Percentiles rank a stretch among this genome's conserved stretches.
Evolutionary conservation across 2,888 invertebrate genomes (phyloP).

Genomic region (Tinea semifulvella): DNA sequence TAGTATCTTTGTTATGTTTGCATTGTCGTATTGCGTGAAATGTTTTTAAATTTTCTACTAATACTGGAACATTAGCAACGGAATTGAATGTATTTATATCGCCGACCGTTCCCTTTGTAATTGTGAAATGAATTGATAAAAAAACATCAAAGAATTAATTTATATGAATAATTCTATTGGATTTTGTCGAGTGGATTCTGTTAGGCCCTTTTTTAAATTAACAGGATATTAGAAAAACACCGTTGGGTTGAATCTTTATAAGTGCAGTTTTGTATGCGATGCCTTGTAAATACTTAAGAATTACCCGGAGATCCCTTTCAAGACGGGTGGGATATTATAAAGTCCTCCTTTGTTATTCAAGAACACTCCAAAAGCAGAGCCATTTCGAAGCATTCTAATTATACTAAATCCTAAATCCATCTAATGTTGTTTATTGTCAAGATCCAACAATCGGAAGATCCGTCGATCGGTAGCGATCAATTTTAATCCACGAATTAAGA

Average conservation of each 20-base stretch:
- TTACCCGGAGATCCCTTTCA: conserved; percentile 38
- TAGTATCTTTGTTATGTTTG: conserved; percentile 46
- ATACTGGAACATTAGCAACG: neutral
- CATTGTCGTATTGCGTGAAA: conserved; percentile 10
- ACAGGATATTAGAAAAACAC: conserved; percentile 50
- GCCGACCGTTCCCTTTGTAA: neutral
- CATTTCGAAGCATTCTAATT: conserved; percentile 44
- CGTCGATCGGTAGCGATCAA: conserved; percentile 49
- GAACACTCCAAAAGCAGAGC: conserved; percentile 44
- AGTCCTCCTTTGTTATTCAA: conserved; percentile 49
- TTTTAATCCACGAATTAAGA: conserved; percentile 60
- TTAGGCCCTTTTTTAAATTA: conserved; percentile 25
- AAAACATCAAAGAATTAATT: conserved; percentile 1
- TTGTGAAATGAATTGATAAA: neutral
- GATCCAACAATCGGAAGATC: conserved; percentile 52
- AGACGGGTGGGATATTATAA: conserved; percentile 11
- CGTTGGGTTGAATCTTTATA: conserved; percentile 27
- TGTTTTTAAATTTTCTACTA: conserved; percentile 5
- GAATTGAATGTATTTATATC: neutral
- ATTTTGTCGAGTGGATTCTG: conserved; percentile 4
- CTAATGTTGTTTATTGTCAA: conserved; percentile 47
- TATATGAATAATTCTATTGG: neutral
- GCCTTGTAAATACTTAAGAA: conserved; percentile 48
- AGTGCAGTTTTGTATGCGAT: conserved; percentile 35
- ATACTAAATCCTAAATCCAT: conserved; percentile 42